Base-by-base conservation (phyloP, 2,888 invertebrate species). In the Apotomis turbidana region DNA sequence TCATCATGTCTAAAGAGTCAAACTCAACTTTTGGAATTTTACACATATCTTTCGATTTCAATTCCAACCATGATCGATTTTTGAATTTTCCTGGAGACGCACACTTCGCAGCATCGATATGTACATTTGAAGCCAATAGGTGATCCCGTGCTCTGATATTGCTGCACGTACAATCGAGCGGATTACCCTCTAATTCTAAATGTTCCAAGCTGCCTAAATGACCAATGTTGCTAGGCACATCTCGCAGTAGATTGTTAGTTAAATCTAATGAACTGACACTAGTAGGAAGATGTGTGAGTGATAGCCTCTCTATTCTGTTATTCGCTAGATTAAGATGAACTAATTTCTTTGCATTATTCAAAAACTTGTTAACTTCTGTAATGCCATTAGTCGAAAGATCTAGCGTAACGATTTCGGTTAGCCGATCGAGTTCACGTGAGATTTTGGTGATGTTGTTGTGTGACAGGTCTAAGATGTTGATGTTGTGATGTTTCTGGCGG, bases 151-250 rank as follows among this genome's bases (percentile, higher is more conserved):
- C 92, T 75, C 94, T 90, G 71, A 96, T 86, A 71, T 96, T 96
- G 75, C 94, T 94, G 82, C 97, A 97, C 44, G 95, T 94, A 86
- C 97, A 97, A 78, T 95, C 92, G 5, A 97, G 89, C 52, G 95
- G 95, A 83, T 97, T 97, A 59, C 95, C 95, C 64, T 94, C 93
- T 73, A 97, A 81, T 83, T 96, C 95, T 73, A 97, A 88, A 78
- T 94, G 94, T 82, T 94, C 94, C 69, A 97, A 87, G 78, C 93
- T 86, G 59, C 88, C 89, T 71, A 96, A 86, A 76, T 90, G 90
- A 38, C 87, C 90, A 71, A 96, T 82, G 78, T 95, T 95, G 70
- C 91, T 83, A 5, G 96, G 95, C 74, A 96, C 90, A 83, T 95
- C 89, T 70, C 87, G 90, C 74, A 96, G 90, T 59, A 94, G 88